These are phyloP conservation scores for Tridacna crocea DNA, from an alignment of 2,888 invertebrate species.

Conservation along the genomic window DNA sequence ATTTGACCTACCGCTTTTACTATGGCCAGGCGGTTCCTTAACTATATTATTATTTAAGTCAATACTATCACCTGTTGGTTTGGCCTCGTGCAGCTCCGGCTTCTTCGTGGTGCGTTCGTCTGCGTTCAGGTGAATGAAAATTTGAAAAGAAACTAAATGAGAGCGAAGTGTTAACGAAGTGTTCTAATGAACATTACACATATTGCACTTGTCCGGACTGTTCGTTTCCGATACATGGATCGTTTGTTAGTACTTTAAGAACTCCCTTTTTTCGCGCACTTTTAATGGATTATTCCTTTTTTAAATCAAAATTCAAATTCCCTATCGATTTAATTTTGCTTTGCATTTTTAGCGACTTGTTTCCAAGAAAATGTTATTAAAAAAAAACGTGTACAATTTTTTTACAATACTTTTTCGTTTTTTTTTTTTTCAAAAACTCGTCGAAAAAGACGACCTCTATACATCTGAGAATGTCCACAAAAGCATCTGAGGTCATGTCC, in stretches of 20 bases:
- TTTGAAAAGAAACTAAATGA: conserved; percentile 89
- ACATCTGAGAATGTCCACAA: too few relatives aligned
- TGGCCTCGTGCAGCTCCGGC: conserved; percentile 47
- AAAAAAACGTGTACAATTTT: too few relatives aligned
- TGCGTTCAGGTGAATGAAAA: conserved; percentile 92
- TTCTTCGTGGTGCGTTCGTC: conserved; percentile 85
- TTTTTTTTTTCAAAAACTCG: too few relatives aligned
- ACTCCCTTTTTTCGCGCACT: not conserved
- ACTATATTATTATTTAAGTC: conserved; percentile 54
- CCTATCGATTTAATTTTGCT: too few relatives aligned
- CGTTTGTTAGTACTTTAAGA: conserved; percentile 38
- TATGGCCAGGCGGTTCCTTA: conserved; percentile 38
- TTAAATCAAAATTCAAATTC: too few relatives aligned
- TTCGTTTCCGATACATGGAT: conserved; percentile 6
- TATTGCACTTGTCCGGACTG: conserved; percentile 77
- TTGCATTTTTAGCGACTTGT: too few relatives aligned
- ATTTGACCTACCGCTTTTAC: conserved; percentile 27
- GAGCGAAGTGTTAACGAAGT: conserved; percentile 66
- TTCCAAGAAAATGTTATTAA: too few relatives aligned
- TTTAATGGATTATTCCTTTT: too few relatives aligned
- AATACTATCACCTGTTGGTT: conserved; percentile 65
- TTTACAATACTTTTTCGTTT: too few relatives aligned
- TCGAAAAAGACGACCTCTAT: too few relatives aligned
- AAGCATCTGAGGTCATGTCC: too few relatives aligned
- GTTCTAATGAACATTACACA: conserved; percentile 62